phyloP scores from a whole-genome alignment of 2,888 invertebrate species.

The Apamea anceps region DNA sequence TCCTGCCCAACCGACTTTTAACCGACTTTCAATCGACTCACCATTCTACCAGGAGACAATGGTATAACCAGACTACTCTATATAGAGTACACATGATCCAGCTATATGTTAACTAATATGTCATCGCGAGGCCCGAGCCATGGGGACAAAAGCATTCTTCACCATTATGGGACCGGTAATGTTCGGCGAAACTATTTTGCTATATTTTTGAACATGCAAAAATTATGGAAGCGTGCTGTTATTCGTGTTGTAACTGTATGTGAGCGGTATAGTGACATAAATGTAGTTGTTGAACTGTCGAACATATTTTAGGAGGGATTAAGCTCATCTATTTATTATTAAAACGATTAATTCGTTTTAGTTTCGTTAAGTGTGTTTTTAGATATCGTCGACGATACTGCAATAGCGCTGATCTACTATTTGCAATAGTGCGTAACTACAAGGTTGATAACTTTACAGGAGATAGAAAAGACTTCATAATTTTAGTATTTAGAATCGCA shows the following conservation, averaged over 20 bases:
- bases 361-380: no score
- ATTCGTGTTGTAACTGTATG: slow-evolving; percentile 3
- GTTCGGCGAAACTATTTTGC: slow-evolving; percentile 79
- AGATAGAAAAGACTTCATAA: no score
- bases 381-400: no score
- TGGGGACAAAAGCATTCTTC: slow-evolving; percentile 83
- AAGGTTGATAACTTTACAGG: no score
- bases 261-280: neutral
- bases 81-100: slow-evolving; percentile 65
- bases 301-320: no score
- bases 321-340: no score
- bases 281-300: neutral
- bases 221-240: slow-evolving; percentile 23
- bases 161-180: slow-evolving; percentile 79
- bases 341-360: no score
- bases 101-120: slow-evolving; percentile 82
- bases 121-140: slow-evolving; percentile 74
- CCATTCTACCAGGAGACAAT: slow-evolving; percentile 36
- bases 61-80: slow-evolving; percentile 61
- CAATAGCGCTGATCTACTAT: no score
- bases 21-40: neutral
- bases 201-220: slow-evolving; percentile 66
- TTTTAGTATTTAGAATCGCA: no score
- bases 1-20: neutral
- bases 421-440: no score